Evolutionary conservation across 64 coral and sea anemone genomes (phyloP).

Genomic region (Porites australiensis): DNA sequence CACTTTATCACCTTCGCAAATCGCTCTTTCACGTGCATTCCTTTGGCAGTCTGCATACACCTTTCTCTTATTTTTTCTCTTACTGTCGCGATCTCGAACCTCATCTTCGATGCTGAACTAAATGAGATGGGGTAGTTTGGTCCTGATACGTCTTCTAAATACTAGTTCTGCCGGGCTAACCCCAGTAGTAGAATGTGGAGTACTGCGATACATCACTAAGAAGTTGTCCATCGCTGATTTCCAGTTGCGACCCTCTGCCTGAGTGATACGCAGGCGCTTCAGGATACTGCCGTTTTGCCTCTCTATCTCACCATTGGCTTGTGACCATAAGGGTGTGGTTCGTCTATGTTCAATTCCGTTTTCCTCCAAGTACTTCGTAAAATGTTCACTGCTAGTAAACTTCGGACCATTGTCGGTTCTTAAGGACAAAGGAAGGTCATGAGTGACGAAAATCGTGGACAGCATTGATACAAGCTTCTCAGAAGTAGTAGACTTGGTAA

Average conservation of each 20-base stretch:
- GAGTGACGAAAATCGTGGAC: slow-evolving; percentile 65
- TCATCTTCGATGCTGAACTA: slow-evolving; percentile 3
- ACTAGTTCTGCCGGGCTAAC: no score
- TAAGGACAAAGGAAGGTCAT: slow-evolving; percentile 56
- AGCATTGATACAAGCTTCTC: no score
- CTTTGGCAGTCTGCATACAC: slow-evolving; percentile 12
- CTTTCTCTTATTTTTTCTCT: slow-evolving; percentile 34
- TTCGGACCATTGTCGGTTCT: slow-evolving; percentile 59
- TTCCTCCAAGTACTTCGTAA: slow-evolving; percentile 20
- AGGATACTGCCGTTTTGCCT: slow-evolving; percentile 15
- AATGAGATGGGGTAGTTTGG: neutral
- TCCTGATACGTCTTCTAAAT: neutral
- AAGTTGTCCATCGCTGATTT: no score
- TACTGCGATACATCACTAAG: no score
- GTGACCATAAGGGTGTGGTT: slow-evolving; percentile 50
- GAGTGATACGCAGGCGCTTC: no score
- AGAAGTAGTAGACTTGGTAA: no score
- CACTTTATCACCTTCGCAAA: slow-evolving; percentile 1
- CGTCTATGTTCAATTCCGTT: slow-evolving; percentile 53
- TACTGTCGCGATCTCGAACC: slow-evolving; percentile 4
- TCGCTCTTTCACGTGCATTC: neutral
- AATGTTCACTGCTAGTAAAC: slow-evolving; percentile 39
- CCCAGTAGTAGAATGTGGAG: no score
- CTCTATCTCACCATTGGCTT: slow-evolving; percentile 35
- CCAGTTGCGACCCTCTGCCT: no score